Evolutionary conservation across 2,113 vertebrate genomes (phyloP).

Genomic region (Papio anubis): DNA sequence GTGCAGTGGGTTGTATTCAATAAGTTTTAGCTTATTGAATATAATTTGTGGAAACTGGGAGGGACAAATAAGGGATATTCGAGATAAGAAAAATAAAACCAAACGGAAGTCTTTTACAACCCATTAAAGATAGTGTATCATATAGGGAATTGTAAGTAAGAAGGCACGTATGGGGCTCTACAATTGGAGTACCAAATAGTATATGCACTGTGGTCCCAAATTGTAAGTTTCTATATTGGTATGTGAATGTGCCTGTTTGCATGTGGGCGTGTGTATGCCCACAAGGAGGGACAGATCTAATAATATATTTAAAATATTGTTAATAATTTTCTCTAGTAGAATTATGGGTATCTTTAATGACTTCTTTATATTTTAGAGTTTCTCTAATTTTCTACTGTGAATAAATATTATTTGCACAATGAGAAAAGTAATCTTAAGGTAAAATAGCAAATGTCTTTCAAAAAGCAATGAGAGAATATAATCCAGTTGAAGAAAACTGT

Average conservation of each 20-base stretch:
- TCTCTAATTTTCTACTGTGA: neutral
- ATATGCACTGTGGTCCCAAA: neutral
- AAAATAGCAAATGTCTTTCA: neutral
- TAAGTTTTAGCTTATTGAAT: neutral
- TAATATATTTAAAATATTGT: neutral
- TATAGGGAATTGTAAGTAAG: neutral
- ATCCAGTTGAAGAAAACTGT: neutral
- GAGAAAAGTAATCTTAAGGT: neutral
- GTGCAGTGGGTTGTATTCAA: accelerated
- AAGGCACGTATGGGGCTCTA: neutral
- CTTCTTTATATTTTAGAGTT: neutral
- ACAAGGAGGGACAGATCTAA: neutral
- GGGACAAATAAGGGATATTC: neutral
- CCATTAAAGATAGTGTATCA: neutral
- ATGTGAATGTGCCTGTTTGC: neutral
- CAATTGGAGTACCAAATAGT: neutral
- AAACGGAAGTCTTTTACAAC: neutral
- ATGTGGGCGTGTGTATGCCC: neutral
- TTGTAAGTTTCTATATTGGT: neutral
- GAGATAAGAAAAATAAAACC: neutral
- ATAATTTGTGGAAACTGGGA: neutral
- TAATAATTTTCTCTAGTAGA: neutral
- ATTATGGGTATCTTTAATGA: neutral
- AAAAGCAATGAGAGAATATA: neutral
- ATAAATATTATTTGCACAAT: neutral